Evolutionary conservation across 2,113 vertebrate species (phyloP).

Genomic region (Cairina moschata): DNA sequence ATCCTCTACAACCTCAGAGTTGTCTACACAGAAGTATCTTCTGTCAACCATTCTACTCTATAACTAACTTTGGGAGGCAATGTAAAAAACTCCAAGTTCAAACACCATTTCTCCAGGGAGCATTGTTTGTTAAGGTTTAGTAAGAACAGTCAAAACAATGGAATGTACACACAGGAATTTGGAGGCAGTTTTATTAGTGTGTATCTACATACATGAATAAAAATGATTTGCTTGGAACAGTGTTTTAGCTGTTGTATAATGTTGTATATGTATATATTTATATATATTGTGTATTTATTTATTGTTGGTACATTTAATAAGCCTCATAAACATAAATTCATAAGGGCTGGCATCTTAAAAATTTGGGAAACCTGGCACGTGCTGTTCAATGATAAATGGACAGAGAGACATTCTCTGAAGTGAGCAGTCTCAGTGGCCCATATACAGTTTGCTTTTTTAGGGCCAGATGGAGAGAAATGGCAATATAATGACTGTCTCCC

Average conservation of each 20-base stretch:
- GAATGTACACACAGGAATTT: background rate
- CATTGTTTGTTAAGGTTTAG: background rate
- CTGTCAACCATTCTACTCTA: background rate
- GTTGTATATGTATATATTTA: too few relatives aligned
- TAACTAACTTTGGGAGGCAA: background rate
- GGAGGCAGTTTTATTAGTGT: background rate
- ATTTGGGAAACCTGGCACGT: background rate
- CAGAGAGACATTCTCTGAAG: background rate
- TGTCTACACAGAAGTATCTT: background rate
- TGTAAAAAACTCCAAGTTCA: background rate
- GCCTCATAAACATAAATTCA: background rate
- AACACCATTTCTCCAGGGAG: background rate
- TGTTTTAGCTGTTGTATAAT: background rate
- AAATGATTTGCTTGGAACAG: background rate
- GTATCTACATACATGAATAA: background rate
- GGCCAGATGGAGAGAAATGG: constrained; percentile 45
- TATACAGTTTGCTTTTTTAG: background rate
- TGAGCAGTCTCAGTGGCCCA: background rate
- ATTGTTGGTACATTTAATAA: background rate
- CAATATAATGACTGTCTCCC: constrained; percentile 29
- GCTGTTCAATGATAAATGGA: background rate
- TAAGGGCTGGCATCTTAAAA: background rate
- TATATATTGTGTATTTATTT: too few relatives aligned
- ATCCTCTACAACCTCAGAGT: background rate
- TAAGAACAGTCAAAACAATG: background rate